Evolutionary conservation across 2,113 vertebrate species (phyloP), one percentile per base, ranked within the genome.

Genomic region (Pterophyllum scalare): DNA sequence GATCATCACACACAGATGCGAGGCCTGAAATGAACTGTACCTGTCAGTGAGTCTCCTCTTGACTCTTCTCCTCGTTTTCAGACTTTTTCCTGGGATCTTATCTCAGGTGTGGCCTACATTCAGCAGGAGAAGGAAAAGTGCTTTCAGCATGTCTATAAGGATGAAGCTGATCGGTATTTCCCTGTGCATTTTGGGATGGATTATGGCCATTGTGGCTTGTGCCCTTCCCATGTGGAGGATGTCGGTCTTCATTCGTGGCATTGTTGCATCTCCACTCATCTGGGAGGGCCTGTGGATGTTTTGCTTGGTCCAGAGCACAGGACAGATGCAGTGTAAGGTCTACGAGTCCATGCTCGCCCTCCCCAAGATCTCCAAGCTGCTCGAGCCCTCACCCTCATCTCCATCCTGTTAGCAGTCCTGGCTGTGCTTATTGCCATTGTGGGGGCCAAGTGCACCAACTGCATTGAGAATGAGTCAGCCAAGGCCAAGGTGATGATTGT

Each of bases 201-300:
- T 96, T 61, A 94, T 95, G n/a, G 93, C 94, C 83, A 96, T 96
- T 2, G 86, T 95, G 76, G 91, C 94, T 5, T 96, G 95, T 20
- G 85, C 95, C 74, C 89, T 96, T 0, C 95, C 95, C 59, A 96
- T 95, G 95, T 96, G 95, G 95, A 85, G 95, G 87, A 95, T 96
- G 72, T 95, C 95, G 3, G 94, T 95, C 17, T 96, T 96, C 90
- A 94, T 96, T 62, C 95, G 95, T 82, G 95, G 90, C 93, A 96
- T 96, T 2, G 95, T 96, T 85, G 96, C 95, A 1, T 94, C 95
- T 19, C 95, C 95, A 94, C 93, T 96, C 81, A 94, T 95, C 91
- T 96, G 95, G 95, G 95, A 96, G 38, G 95, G 95, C 17, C 88
- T 96, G 82, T 96, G 95, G 95, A 96, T 96, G 95, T 94, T 85